Evolutionary conservation across 2,888 invertebrate species (phyloP).

Genomic region (Acrobasis repandana): DNA sequence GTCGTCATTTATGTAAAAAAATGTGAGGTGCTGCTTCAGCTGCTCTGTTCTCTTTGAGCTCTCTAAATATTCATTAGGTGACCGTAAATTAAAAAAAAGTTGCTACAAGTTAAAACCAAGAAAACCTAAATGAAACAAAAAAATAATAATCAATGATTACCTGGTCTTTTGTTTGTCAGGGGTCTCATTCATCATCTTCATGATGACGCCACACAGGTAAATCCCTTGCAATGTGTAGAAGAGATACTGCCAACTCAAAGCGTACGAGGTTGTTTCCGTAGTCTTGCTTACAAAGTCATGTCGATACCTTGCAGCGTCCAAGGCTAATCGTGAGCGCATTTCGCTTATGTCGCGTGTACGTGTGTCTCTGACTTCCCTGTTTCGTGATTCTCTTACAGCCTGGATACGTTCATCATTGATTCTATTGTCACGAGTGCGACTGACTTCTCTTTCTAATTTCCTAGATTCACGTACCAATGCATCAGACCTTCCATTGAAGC

Average conservation of each 20-base stretch:
- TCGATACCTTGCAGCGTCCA: neutral
- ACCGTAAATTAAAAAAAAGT: no score
- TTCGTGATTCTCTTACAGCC: neutral
- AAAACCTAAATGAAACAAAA: neutral
- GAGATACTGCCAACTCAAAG: slow-evolving; percentile 57
- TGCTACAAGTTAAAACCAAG: neutral
- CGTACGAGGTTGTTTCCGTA: slow-evolving; percentile 14
- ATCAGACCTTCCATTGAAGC: neutral
- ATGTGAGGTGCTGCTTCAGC: no score
- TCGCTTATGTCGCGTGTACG: neutral
- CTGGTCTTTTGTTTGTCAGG: slow-evolving; percentile 39
- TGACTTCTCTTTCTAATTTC: neutral
- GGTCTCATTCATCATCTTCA: slow-evolving; percentile 49
- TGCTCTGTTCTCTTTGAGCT: no score
- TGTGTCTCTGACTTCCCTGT: neutral
- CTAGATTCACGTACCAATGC: neutral
- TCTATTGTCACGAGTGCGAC: neutral
- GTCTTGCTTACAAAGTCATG: neutral
- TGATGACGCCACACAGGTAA: slow-evolving; percentile 57
- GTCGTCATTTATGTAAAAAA: no score
- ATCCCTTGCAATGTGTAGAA: slow-evolving; percentile 63
- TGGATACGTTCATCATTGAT: neutral
- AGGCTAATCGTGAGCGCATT: neutral
- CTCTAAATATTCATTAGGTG: no score
- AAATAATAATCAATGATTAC: slow-evolving; percentile 31